Base-by-base conservation (phyloP, 2,888 invertebrate genomes). In the Panzeria rudis region DNA sequence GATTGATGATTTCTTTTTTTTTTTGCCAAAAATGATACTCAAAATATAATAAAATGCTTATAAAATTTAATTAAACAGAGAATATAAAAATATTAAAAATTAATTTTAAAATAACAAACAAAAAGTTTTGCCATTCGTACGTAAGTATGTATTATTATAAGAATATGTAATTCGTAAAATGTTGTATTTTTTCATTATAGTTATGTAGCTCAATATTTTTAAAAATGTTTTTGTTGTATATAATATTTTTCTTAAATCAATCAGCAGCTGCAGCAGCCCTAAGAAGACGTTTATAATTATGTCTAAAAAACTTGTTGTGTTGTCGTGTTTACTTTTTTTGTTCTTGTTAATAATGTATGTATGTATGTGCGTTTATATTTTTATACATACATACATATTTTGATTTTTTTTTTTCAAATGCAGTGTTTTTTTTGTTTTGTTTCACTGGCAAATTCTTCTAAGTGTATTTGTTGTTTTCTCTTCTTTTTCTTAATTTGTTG, bases 201-300 rank as follows among this genome's bases (percentile, higher is more conserved):
- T 64, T 64, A 56, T 66, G 41, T 77, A 71, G 44, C 54, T 83
- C 54, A 68, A 77, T 83, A 56, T 68, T 50, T 50, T 25, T 59
- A 47, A 61, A 29, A 62, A 61, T 52, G 50, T 64, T 71, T 64
- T 72, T 75, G 50, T 61, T 73, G 59, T 66, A 68, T 66, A 29
- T 76, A 47, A 41, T 62, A 29, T 59, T 47, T 59, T 66, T 56
- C 72, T 84, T 80, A 84, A 69, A 71, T 79, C 69, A 71, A 78
- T 75, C 83, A 83, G 78, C 83, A 83, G 83, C 83, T 83, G 83
- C 83, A 78, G 66, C 83, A 83, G 83, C 73, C 73, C 78, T 73
- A 69, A 73, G 73, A 83, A 83, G 83, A 83, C 83, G 52, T 83
- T 69, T 50, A 41, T 50, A 69, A 38, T 75, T 76, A 50, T 62